These are phyloP conservation scores for Dorcus hopei DNA, from an alignment of 2,888 invertebrate species.

Conservation along the genomic window DNA sequence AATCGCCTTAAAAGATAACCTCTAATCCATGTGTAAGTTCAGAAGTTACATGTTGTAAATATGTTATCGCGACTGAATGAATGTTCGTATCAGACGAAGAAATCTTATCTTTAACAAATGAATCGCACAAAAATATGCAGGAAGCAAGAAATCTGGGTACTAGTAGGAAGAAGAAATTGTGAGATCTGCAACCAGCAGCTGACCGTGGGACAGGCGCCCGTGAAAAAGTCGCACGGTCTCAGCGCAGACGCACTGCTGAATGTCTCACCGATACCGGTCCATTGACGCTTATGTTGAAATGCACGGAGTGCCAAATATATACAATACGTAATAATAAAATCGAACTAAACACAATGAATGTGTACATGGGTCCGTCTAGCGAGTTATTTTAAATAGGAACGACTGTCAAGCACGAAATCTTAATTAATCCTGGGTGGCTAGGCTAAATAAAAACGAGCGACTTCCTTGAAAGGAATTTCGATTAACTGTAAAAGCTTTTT, in stretches of 20 bases:
- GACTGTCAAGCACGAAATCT: no score
- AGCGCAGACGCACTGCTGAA: conserved; percentile 46
- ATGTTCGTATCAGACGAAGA: background rate
- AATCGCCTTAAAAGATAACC: no score
- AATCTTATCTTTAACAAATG: background rate
- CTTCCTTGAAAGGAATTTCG: conserved; percentile 14
- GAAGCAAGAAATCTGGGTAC: conserved; percentile 5
- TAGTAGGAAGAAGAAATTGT: conserved; percentile 27
- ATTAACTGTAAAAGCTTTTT: conserved; percentile 9
- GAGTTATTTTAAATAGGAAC: no score
- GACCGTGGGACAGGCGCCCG: conserved; percentile 58
- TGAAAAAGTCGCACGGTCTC: conserved; percentile 68
- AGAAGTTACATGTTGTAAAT: no score
- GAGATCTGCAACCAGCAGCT: conserved; percentile 42
- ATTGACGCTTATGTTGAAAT: conserved; percentile 9
- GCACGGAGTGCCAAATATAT: conserved; percentile 9
- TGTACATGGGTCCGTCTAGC: background rate
- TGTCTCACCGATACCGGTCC: conserved; percentile 28
- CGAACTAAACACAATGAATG: background rate
- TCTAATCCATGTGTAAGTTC: no score
- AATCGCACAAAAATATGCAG: conserved; percentile 6
- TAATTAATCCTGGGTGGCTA: no score
- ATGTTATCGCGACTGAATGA: no score
- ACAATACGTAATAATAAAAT: conserved; percentile 1
- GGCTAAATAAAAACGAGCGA: background rate